A percentile compares a stretch with the other conserved stretches of the same genome.
Evolutionary conservation across 2,888 invertebrate species (phyloP).

Genomic region (Drosophila robusta): DNA sequence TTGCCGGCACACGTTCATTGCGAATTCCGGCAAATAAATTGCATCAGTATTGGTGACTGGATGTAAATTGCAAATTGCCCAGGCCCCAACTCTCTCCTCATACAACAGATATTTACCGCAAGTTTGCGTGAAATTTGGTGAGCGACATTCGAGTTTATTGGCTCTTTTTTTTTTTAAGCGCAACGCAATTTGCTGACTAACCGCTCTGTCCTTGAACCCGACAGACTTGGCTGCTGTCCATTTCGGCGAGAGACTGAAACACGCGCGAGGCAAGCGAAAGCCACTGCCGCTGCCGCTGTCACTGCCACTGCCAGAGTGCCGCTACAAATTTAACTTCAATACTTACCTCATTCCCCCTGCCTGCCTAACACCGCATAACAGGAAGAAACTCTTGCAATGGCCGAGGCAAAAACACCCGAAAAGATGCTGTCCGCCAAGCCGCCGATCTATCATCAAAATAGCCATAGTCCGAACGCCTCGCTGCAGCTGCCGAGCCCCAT

Average conservation of each 20-base stretch:
- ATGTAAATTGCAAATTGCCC: conserved; percentile 23
- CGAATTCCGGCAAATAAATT: conserved; percentile 48
- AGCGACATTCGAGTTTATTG: conserved; percentile 24
- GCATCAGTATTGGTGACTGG: conserved; percentile 62
- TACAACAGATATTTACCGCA: conserved; percentile 11
- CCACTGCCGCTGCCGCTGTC: conserved; percentile 31
- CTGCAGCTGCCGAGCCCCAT: conserved; percentile 91
- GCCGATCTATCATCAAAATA: conserved; percentile 74
- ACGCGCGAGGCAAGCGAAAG: conserved; percentile 41
- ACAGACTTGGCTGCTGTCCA: conserved; percentile 70
- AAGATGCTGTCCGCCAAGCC: conserved; percentile 79
- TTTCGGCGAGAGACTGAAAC: conserved; percentile 26
- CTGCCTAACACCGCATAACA: conserved; percentile 5
- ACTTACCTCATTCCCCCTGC: conserved; percentile 25
- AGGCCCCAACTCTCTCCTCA: conserved; percentile 8
- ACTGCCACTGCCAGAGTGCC: conserved; percentile 13
- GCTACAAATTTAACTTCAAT: conserved; percentile 21
- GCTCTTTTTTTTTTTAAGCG: conserved; percentile 9
- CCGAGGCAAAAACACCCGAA: conserved; percentile 80
- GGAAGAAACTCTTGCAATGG: conserved; percentile 59
- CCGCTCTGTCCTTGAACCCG: conserved; percentile 68
- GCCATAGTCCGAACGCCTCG: conserved; percentile 79
- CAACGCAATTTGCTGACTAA: conserved; percentile 69
- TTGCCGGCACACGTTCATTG: conserved; percentile 48
- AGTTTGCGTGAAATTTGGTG: conserved; percentile 28